phyloP scores from a whole-genome alignment of 1,140 invertebrate species.

The Lepidotrigona ventralis region DNA sequence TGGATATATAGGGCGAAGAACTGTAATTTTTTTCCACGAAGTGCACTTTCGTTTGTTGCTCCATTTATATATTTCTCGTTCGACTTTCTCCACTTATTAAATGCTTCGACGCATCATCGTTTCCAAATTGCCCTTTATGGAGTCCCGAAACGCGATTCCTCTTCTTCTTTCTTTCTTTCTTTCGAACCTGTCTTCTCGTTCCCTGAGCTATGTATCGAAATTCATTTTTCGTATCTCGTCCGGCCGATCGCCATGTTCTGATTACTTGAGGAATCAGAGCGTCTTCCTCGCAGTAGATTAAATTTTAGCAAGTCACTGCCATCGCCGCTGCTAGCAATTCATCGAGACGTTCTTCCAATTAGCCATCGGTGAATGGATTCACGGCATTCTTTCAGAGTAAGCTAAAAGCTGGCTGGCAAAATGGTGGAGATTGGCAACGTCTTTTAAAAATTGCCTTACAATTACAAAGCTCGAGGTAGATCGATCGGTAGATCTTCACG shows the following conservation, averaged over 20 bases:
- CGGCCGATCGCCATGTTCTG: slow-evolving; percentile 63
- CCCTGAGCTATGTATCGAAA: slow-evolving; percentile 11
- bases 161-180: no score
- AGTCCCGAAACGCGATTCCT: neutral
- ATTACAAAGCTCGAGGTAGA: no score
- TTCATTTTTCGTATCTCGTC: slow-evolving; percentile 50
- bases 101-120: neutral
- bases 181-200: no score
- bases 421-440: neutral
- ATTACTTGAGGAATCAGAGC: slow-evolving; percentile 66
- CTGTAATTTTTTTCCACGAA: neutral
- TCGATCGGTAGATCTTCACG: neutral
- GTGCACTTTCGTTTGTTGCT: slow-evolving; percentile 42
- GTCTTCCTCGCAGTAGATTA: slow-evolving; percentile 51
- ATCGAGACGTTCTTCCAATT: slow-evolving; percentile 44
- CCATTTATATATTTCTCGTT: neutral
- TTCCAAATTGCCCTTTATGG: neutral
- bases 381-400: slow-evolving; percentile 14
- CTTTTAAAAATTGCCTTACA: neutral
- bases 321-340: slow-evolving; percentile 15
- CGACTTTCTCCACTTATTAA: slow-evolving; percentile 17
- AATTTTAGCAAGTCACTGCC: slow-evolving; percentile 55
- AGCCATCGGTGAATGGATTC: slow-evolving; percentile 40
- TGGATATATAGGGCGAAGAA: no score
- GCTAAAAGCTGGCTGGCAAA: neutral